Evolutionary conservation across 2,797 vertebrate species (phyloP), one percentile per base, ranked within the genome.

Genomic region (Philypnodon macrostomus): DNA sequence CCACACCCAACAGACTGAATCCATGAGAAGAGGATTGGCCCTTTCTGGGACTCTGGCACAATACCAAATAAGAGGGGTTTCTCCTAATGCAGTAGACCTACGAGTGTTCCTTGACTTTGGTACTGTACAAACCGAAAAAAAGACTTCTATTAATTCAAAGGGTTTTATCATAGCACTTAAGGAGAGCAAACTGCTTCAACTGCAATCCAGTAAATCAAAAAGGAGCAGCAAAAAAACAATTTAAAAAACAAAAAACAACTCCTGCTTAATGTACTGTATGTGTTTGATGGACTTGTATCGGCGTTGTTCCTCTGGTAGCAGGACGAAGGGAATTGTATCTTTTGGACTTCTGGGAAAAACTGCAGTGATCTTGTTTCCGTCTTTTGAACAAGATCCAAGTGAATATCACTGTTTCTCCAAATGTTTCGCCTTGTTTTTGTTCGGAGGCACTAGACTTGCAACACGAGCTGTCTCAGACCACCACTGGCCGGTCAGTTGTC

Each of bases 111-210:
- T 87, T 83, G 82, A 53, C 62, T 86, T 88, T 85, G 86, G 87
- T 88, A 83, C 84, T 84, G 87, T 88, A 80, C 77, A 80, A 85
- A 83, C 76, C 78, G 54, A 76, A 80, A 75, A 67, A 85, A 48
- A 65, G 64, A 83, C 76, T 79, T 85, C 81, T 79, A 61, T 82
- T 67, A 74, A 76, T 79, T 83, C 72, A 75, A 81, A 83, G 80
- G 86, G 77, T 81, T 88, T 88, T 86, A 88, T 87, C 83, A 88
- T 82, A 91, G 89, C 90, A 91, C 90, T 91, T 91, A 90, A 69
- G 76, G 82, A 80, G 83, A 88, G 83, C 75, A 75, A 75, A 74
- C 73, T 48, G 71, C 85, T 91, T 88, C 81, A 83, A 70, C 82
- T 81, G 84, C 83, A 87, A 89, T 81, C 86, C 86, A 88, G 84